Percentiles rank a stretch among this genome's conserved stretches.
Conservation (phyloP, 2,888 invertebrate species). For the Ypsolopha scabrella region DNA sequence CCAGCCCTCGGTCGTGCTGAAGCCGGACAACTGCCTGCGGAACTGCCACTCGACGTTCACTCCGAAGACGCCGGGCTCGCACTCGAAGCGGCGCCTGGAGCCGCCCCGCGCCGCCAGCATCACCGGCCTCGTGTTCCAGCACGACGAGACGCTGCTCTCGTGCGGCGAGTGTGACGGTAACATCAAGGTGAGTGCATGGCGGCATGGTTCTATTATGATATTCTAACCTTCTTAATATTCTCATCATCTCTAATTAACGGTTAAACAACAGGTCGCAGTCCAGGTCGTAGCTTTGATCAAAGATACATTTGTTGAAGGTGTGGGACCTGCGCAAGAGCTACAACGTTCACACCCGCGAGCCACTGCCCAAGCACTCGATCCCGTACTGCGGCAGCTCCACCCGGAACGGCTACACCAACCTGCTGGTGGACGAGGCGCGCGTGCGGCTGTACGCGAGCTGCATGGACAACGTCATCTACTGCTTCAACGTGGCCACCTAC, state of each 20-base stretch:
- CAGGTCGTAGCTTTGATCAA: too few relatives aligned
- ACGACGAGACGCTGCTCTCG: constrained; percentile 82
- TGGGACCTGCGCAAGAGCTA: constrained; percentile 92
- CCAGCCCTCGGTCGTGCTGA: constrained; percentile 48
- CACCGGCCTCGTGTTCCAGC: constrained; percentile 86
- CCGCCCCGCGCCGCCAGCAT: constrained; percentile 77
- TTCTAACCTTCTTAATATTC: too few relatives aligned
- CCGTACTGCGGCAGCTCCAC: constrained; percentile 80
- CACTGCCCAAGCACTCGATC: constrained; percentile 78
- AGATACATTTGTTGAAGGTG: constrained; percentile 36
- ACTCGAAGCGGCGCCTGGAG: constrained; percentile 53
- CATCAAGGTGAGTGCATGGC: constrained; percentile 66
- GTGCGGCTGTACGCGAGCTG: constrained; percentile 86
- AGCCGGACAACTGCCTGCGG: constrained; percentile 79
- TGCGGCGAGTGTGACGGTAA: constrained; percentile 89
- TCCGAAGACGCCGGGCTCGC: constrained; percentile 64
- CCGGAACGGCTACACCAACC: constrained; percentile 79
- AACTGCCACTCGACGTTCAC: constrained; percentile 72
- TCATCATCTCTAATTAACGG: too few relatives aligned
- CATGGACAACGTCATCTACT: constrained; percentile 88
- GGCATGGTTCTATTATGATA: too few relatives aligned
- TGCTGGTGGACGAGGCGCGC: constrained; percentile 78
- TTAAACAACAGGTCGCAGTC: too few relatives aligned
- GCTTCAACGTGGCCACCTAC: constrained; percentile 82
- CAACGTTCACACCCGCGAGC: constrained; percentile 74